Base-by-base conservation (phyloP, 1,140 invertebrate species). In the Gryllus bimaculatus region DNA sequence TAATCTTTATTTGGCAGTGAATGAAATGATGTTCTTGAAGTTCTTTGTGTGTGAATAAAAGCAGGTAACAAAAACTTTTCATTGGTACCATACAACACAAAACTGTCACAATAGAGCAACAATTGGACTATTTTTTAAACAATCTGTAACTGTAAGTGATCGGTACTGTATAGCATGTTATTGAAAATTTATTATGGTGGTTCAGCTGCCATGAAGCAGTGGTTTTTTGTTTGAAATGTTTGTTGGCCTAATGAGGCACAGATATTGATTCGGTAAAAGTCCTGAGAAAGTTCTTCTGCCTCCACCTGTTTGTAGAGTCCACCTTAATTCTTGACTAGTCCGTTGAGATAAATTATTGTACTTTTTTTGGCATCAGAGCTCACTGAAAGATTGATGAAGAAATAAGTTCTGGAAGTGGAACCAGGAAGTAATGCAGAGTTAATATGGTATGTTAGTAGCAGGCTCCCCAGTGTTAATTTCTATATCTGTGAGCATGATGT, bases 231-330 rank as follows among this genome's bases (percentile, higher is more conserved):
- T 47, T 76, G 21, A 8, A 54, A 21, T 77, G 48, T 20, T 8
- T n/a, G 18, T 21, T 18, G 74, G 66, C 78, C 78, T 80, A 26
- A 20, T 75, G 48, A 74, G 66, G 77, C 77, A 80, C 80, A 20
- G 75, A 76, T 79, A 80, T 74, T 78, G 77, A 78, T 80, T 78
- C 74, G 47, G 73, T 80, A 78, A 47, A 76, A 21, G 73, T 78
- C 80, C 80, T 78, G 80, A 80, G 80, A 74, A 78, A 73, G 66
- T 77, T 80, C 80, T 73, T 80, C 48, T 47, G 74, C 73, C 74
- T 26, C 74, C 78, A 26, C 74, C 75, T 21, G 15, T 47, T 47
- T 39, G n/a, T 80, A 47, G 76, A 48, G 76, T 54, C 48, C 76
- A 15, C 18, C 12, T 49, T 18, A 66, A 66, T 13, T 66, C 54